Percentiles rank a stretch among this genome's conserved stretches.
phyloP scores from a whole-genome alignment of 1,140 invertebrate genomes.

The Dreissena rostriformis region DNA sequence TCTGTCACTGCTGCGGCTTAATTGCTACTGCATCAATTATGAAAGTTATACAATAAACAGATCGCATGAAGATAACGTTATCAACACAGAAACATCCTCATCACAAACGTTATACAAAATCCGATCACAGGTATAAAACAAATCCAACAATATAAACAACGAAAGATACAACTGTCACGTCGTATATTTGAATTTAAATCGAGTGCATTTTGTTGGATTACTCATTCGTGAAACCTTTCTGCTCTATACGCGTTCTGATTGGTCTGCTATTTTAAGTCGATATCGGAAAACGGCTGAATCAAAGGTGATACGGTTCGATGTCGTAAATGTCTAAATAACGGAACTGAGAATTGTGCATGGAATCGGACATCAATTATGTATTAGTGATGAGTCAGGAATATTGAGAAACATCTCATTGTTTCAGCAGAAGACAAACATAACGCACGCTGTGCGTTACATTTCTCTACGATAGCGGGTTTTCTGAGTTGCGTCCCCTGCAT shows the following conservation, averaged over 20 bases:
- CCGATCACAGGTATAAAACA: no score
- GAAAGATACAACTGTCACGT: constrained; percentile 33
- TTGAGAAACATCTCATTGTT: background rate
- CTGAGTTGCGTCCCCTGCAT: no score
- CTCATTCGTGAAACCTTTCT: constrained; percentile 52
- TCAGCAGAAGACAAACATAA: no score
- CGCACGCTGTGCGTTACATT: no score
- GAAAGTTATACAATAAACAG: no score
- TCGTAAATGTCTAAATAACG: constrained; percentile 25
- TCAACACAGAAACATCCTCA: no score
- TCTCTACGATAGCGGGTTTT: no score
- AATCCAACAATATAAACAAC: background rate
- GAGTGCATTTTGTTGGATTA: constrained; percentile 51
- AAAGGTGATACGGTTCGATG: constrained; percentile 17
- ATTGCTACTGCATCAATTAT: no score
- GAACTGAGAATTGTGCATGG: background rate
- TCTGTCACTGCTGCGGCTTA: no score
- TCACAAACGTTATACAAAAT: no score
- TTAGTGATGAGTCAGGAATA: constrained; percentile 41
- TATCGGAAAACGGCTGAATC: constrained; percentile 43
- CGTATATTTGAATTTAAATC: constrained; percentile 49
- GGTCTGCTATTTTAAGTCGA: constrained; percentile 46
- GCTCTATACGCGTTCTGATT: constrained; percentile 29
- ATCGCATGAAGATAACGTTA: no score
- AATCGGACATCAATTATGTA: constrained; percentile 38